Conservation (phyloP, 1,140 invertebrate species). For the Metopolophium dirhodum region DNA sequence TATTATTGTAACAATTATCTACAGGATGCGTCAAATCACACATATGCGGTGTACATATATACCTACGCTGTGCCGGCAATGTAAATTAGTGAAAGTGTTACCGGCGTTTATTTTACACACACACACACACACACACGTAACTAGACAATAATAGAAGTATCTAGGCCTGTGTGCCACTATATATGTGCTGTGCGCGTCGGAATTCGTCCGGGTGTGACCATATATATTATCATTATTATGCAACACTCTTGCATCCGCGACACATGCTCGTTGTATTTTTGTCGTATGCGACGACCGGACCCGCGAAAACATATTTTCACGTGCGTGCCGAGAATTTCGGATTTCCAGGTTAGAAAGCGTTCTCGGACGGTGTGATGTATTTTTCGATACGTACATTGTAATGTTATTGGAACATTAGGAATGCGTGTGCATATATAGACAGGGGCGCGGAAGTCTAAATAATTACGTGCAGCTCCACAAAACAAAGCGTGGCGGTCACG, state of each 20-base stretch:
- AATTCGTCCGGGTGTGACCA: slow-evolving; percentile 47
- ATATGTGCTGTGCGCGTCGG: background rate
- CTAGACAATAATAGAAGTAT: slow-evolving; percentile 40
- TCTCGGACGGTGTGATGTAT: background rate
- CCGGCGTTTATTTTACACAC: background rate
- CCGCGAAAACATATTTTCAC: slow-evolving; percentile 11
- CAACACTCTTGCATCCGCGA: background rate
- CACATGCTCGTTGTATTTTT: background rate
- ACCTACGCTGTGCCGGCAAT: background rate
- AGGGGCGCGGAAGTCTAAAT: background rate
- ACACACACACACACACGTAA: background rate
- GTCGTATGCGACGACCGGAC: background rate
- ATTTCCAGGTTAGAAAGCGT: slow-evolving; percentile 36
- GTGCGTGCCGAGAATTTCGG: slow-evolving; percentile 16
- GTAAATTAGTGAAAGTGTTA: slow-evolving; percentile 55
- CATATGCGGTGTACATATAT: too few species aligned
- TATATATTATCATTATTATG: slow-evolving; percentile 33
- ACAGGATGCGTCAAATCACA: slow-evolving; percentile 5
- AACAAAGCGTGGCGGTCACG: background rate
- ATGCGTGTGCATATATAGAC: background rate
- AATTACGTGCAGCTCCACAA: background rate
- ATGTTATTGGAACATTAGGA: background rate
- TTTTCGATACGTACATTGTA: background rate
- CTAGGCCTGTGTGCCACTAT: slow-evolving; percentile 33
- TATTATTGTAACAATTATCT: background rate